A percentile compares a stretch with the other conserved stretches of the same genome.
These are phyloP conservation scores for Nothoprocta perdicaria DNA, from an alignment of 2,113 vertebrate genomes.

Conservation along the genomic window DNA sequence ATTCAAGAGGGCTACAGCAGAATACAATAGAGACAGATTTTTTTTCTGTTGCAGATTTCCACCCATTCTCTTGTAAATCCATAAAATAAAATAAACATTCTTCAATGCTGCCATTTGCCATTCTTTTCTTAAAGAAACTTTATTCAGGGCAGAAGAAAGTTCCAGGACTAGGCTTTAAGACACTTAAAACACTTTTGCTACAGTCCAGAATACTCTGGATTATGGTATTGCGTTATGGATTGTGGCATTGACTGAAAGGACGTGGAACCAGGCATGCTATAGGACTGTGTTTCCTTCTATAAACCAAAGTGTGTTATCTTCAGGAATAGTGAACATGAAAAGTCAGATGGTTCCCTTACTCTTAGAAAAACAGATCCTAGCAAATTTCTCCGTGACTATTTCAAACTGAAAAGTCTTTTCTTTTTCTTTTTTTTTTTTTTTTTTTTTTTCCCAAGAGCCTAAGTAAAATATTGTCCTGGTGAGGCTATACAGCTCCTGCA, in stretches of 20 bases:
- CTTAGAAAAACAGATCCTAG: neutral
- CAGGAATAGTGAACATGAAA: neutral
- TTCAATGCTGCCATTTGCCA: neutral
- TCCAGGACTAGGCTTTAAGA: neutral
- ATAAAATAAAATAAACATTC: conserved; percentile 12
- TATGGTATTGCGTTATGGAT: neutral
- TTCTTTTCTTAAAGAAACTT: neutral
- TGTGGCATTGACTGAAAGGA: neutral
- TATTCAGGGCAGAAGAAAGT: neutral
- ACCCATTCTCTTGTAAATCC: conserved; percentile 7
- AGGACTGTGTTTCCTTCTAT: neutral
- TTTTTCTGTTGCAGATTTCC: conserved; percentile 28
- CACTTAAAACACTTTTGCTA: neutral
- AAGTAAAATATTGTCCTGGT: too few relatives aligned
- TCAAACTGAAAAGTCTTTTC: neutral
- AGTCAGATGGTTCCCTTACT: neutral
- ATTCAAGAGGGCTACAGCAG: neutral
- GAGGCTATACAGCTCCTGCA: too few relatives aligned
- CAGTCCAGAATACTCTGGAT: neutral
- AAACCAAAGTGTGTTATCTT: neutral
- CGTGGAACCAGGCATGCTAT: neutral
- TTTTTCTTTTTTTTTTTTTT: neutral
- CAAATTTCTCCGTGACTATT: neutral
- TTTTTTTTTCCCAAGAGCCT: too few relatives aligned
- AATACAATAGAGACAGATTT: conserved; percentile 25